phyloP scores from a whole-genome alignment of 2,797 vertebrate genomes.

The Podargus strigoides region DNA sequence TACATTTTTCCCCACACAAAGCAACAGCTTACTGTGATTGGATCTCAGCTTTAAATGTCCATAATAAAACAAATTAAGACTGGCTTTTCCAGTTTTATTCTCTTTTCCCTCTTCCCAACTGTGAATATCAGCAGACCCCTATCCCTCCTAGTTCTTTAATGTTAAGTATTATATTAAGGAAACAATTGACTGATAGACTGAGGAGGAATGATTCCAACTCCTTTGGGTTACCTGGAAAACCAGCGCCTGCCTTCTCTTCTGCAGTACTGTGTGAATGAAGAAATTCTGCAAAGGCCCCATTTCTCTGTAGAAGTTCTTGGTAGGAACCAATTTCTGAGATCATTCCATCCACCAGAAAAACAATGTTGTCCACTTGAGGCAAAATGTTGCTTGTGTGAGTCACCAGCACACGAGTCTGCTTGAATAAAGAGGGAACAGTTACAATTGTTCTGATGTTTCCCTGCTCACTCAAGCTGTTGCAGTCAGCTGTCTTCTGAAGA shows the following conservation, averaged over 20 bases:
- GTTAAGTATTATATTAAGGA: not conserved
- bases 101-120: not conserved
- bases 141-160: not conserved
- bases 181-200: not conserved
- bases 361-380: slow-evolving; percentile 86
- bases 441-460: not conserved
- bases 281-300: slow-evolving; percentile 87
- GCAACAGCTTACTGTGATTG: not conserved
- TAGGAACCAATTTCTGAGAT: slow-evolving; percentile 92
- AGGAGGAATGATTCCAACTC: not conserved
- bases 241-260: slow-evolving; percentile 73
- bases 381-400: slow-evolving; percentile 88
- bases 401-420: slow-evolving; percentile 92
- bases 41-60: not conserved
- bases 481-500: not conserved
- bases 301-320: slow-evolving; percentile 85
- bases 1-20: not conserved
- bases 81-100: not conserved
- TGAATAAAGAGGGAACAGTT: not conserved
- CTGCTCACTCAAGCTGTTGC: not conserved
- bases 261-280: slow-evolving; percentile 77
- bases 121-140: not conserved
- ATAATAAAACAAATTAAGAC: not conserved
- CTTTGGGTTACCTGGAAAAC: slow-evolving; percentile 76
- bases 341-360: slow-evolving; percentile 85